Evolutionary conservation across 1,140 invertebrate species (phyloP).

Genomic region (Thaumatotibia leucotreta): DNA sequence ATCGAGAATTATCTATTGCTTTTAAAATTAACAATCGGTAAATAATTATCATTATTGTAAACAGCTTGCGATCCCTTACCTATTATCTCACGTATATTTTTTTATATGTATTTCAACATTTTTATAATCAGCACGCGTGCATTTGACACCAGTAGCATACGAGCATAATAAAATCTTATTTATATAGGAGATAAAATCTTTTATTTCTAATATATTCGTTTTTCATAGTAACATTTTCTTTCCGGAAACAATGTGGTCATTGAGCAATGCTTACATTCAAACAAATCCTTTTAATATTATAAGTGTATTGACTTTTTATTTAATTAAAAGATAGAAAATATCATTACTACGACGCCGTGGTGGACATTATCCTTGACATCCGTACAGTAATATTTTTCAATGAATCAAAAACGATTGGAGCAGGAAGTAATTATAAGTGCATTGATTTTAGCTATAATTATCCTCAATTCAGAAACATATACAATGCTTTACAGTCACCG

Average conservation of each 20-base stretch:
- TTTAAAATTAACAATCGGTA: not conserved
- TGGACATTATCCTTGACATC: no score
- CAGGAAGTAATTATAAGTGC: no score
- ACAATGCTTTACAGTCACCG: no score
- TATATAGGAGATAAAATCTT: slow-evolving; percentile 60
- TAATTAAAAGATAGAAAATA: no score
- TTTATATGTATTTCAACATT: slow-evolving; percentile 16
- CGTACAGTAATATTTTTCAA: no score
- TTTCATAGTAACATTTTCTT: slow-evolving; percentile 48
- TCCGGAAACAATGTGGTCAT: slow-evolving; percentile 30
- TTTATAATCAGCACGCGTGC: slow-evolving; percentile 59
- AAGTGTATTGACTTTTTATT: not conserved
- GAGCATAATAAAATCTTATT: slow-evolving; percentile 54
- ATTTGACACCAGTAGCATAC: slow-evolving; percentile 59
- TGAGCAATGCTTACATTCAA: slow-evolving; percentile 48
- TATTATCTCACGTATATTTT: slow-evolving; percentile 15
- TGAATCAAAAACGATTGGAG: no score
- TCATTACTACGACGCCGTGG: no score
- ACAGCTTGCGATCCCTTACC: slow-evolving; percentile 22
- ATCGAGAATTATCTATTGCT: not conserved
- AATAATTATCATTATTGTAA: slow-evolving; percentile 28
- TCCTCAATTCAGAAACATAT: no score
- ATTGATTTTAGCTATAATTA: no score
- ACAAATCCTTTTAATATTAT: not conserved
- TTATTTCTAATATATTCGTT: slow-evolving; percentile 44